A percentile compares a stretch with the other conserved stretches of the same genome.
Evolutionary conservation across 1,140 invertebrate species (phyloP).

Genomic region (Asbolus verrucosus): DNA sequence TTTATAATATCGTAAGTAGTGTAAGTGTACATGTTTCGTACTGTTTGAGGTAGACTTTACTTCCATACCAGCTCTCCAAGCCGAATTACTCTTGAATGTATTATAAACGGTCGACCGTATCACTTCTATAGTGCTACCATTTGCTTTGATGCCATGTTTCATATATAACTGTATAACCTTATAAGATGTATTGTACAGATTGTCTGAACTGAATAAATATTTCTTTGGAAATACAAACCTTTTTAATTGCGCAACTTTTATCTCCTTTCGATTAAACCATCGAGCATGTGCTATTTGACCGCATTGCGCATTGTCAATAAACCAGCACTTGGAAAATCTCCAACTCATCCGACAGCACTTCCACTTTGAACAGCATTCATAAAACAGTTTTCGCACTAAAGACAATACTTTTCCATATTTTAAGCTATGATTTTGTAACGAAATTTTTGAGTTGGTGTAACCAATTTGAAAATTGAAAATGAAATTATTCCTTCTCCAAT

Average conservation of each 20-base stretch:
- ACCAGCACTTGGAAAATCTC: conserved; percentile 20
- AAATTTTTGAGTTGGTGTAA: too few relatives aligned
- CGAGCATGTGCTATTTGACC: conserved; percentile 3
- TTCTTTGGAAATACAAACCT: conserved; percentile 61
- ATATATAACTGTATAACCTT: conserved; percentile 65
- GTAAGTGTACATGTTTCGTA: conserved; percentile 60
- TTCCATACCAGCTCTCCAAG: conserved; percentile 58
- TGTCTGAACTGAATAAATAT: conserved; percentile 67
- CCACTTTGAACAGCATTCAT: neutral
- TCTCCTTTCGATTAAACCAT: too few relatives aligned
- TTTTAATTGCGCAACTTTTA: conserved; percentile 14
- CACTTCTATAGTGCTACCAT: conserved; percentile 61
- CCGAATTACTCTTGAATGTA: conserved; percentile 62
- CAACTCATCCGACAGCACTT: neutral
- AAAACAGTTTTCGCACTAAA: conserved; percentile 6
- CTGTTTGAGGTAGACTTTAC: conserved; percentile 55
- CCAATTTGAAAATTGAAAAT: too few relatives aligned
- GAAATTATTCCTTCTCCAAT: too few relatives aligned
- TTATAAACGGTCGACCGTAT: conserved; percentile 59
- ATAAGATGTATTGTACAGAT: conserved; percentile 66
- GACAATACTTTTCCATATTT: too few relatives aligned
- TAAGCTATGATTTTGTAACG: too few relatives aligned
- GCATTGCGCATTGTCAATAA: conserved; percentile 14
- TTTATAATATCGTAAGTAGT: conserved; percentile 60
- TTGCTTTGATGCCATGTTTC: conserved; percentile 66